Evolutionary conservation across 2,888 invertebrate species (phyloP), one percentile per base, ranked within the genome.

Genomic region (Atrina japonica): DNA sequence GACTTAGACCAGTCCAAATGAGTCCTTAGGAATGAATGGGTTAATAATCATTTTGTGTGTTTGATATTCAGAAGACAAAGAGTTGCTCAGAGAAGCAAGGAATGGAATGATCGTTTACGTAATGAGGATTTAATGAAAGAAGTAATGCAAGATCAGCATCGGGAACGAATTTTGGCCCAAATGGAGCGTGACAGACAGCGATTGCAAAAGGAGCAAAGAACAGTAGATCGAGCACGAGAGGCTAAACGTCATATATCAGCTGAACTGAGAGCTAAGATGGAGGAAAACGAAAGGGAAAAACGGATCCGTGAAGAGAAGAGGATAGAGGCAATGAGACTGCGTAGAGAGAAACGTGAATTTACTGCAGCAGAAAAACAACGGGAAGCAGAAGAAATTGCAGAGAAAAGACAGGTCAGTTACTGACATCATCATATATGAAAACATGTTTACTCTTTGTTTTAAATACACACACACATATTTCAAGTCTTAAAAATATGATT

Each of bases 141-240:
- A 1, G 50, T 84, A 6, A 85, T 86, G 83, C 72, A 85, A 58
- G 86, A 87, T 56, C 80, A 84, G 21, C 87, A 86, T 59, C 68
- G 83, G 9, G 84, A 86, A 45, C 68, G 82, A 45, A 73, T 87
- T n/a, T 52, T 81, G 63, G 81, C 77, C 5, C 86, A 86, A 69
- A 76, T 88, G 41, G 73, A 76, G 7, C 67, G 77, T 21, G 86
- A 87, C 29, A 77, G 76, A 7, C 79, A 84, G 18, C 75, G 84
- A 14, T 86, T 85, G 47, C 21, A 68, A 9, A 67, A 83, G 60
- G 86, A 87, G 67, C 81, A 82, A 40, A 49, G 74, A 21, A 78
- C 77, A 49, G 80, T 88, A 7, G 73, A 80, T 14, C 71, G 77
- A 52, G 77, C 83, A 0, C 66, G 85, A 9, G 84, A 86, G 53